phyloP scores from a whole-genome alignment of 2,797 vertebrate genomes.

The Toxotes lorentzi region DNA sequence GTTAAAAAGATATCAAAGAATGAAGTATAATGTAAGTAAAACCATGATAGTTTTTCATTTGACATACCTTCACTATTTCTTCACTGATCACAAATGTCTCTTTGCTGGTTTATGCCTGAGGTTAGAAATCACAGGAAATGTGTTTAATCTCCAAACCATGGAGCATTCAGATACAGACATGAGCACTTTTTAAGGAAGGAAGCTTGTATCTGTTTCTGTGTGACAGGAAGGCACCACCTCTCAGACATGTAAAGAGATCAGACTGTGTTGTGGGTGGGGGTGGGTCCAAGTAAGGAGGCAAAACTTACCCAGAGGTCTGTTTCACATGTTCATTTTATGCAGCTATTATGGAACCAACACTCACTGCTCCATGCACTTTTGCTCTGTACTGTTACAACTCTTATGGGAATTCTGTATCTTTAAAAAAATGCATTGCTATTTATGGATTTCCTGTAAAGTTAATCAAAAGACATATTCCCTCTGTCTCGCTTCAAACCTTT shows the following conservation, averaged over 20 bases:
- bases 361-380: background rate
- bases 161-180: background rate
- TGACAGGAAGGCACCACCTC: background rate
- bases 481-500: background rate
- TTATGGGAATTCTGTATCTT: conserved; percentile 11
- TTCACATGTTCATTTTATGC: conserved; percentile 15
- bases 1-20: background rate
- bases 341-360: conserved; percentile 11
- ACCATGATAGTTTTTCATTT: background rate
- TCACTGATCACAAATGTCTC: background rate
- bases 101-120: background rate
- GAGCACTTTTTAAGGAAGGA: background rate
- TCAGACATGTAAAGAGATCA: conserved; percentile 3
- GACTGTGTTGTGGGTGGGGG: background rate
- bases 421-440: conserved; percentile 37
- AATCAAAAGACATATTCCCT: conserved; percentile 42
- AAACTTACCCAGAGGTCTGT: background rate
- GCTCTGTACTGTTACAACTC: conserved; percentile 5
- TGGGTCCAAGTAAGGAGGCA: background rate
- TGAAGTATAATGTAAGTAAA: too few species aligned
- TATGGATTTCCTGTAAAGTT: conserved; percentile 48
- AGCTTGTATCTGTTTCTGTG: background rate
- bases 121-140: background rate
- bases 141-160: background rate
- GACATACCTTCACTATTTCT: background rate